Evolutionary conservation across 2,797 vertebrate species (phyloP).

Genomic region (Cynopterus sphinx): DNA sequence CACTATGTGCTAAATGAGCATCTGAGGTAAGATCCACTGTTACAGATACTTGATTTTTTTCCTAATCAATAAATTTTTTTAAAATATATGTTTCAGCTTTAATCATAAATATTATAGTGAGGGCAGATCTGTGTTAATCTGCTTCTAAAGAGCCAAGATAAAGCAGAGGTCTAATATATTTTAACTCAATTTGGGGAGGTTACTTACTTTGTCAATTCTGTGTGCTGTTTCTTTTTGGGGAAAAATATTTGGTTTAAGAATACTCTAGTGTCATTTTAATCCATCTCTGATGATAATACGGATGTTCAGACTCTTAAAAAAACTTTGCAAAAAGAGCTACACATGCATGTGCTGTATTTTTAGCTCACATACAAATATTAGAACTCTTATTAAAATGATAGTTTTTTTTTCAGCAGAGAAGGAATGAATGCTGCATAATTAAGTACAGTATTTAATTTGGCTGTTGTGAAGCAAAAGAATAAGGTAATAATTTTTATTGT

Average conservation of each 20-base stretch:
- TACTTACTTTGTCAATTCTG: slow-evolving; percentile 72
- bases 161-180: slow-evolving; percentile 80
- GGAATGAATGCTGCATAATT: slow-evolving; percentile 89
- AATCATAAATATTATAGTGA: slow-evolving; percentile 62
- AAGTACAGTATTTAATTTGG: slow-evolving; percentile 91
- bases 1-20: slow-evolving; percentile 80
- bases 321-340: slow-evolving; percentile 82
- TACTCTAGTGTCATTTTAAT: slow-evolving; percentile 81
- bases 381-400: slow-evolving; percentile 86
- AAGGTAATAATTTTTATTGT: slow-evolving; percentile 93
- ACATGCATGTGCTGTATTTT: slow-evolving; percentile 82
- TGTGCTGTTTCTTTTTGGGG: slow-evolving; percentile 60
- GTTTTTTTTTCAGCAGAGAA: slow-evolving; percentile 83
- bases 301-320: slow-evolving; percentile 77
- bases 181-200: slow-evolving; percentile 75
- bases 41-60: slow-evolving; percentile 77
- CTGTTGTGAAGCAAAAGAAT: slow-evolving; percentile 92
- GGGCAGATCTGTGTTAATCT: slow-evolving; percentile 67
- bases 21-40: slow-evolving; percentile 86
- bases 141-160: slow-evolving; percentile 69
- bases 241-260: slow-evolving; percentile 78
- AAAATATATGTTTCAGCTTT: slow-evolving; percentile 73
- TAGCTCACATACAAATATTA: slow-evolving; percentile 83
- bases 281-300: slow-evolving; percentile 75
- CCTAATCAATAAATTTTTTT: slow-evolving; percentile 74